Percentiles rank a stretch among this genome's conserved stretches.
These are phyloP conservation scores for Rhabdornis inornatus DNA, from an alignment of 2,113 vertebrate genomes.

Conservation along the genomic window DNA sequence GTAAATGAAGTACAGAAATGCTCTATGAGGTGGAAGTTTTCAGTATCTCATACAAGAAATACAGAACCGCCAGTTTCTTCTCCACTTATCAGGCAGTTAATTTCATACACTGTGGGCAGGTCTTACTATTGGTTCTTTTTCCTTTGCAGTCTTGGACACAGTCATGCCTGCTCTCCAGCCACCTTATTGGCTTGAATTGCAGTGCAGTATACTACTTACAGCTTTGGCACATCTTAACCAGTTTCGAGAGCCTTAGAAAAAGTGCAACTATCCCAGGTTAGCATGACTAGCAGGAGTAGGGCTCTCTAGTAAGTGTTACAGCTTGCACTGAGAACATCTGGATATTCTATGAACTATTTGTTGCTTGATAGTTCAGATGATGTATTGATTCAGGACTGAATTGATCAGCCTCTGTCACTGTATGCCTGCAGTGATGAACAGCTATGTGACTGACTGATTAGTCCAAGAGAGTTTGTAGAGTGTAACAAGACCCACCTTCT, in stretches of 20 bases:
- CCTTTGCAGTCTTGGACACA: not conserved
- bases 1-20: not conserved
- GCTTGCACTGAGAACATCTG: not conserved
- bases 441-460: fast-evolving
- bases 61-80: not conserved
- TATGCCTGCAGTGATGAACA: not conserved
- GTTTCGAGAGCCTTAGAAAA: not conserved
- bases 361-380: not conserved
- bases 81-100: not conserved
- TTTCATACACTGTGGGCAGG: not conserved
- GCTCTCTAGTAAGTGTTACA: not conserved
- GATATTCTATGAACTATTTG: not conserved
- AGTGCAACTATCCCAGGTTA: not conserved
- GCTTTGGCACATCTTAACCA: not conserved
- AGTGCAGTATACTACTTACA: not conserved
- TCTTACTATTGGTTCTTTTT: not conserved
- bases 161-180: not conserved
- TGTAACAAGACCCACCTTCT: not conserved
- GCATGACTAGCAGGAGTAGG: not conserved
- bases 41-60: not conserved
- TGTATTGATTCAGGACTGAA: not conserved
- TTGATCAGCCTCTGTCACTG: not conserved
- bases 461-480: not conserved
- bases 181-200: not conserved
- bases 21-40: not conserved